phyloP scores from a whole-genome alignment of 2,888 invertebrate species.

The Lasioglossum morio region DNA sequence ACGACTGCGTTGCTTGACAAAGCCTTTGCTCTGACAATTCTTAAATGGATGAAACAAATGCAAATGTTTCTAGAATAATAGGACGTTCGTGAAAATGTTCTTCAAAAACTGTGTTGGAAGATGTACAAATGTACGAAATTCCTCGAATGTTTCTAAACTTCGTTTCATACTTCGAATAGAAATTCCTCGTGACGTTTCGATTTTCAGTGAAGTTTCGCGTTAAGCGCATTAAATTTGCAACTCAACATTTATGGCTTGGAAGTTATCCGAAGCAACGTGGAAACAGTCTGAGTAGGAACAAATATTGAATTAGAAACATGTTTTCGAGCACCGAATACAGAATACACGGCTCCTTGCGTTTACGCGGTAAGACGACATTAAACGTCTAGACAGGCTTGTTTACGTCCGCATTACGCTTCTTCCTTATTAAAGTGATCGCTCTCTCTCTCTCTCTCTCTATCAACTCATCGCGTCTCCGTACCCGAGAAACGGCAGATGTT shows the following conservation, averaged over 20 bases:
- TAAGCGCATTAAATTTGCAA: background rate
- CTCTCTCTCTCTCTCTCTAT: conserved; percentile 9
- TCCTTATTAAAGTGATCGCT: conserved; percentile 34
- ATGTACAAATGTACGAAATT: background rate
- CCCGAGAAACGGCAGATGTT: conserved; percentile 17
- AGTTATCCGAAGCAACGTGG: background rate
- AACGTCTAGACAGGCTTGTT: conserved; percentile 34
- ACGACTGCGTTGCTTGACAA: background rate
- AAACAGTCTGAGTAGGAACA: background rate
- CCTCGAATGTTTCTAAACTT: background rate
- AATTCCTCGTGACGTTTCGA: background rate
- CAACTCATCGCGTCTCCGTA: background rate
- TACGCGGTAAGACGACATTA: background rate
- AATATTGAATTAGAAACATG: background rate
- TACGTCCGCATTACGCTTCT: conserved; percentile 39
- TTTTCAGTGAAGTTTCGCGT: background rate
- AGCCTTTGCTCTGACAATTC: background rate
- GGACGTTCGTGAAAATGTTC: background rate
- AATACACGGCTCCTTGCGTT: background rate
- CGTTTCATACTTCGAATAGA: too few species aligned
- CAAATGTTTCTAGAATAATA: background rate
- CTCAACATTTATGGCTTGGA: background rate
- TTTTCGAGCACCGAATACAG: background rate
- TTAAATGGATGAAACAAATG: too few species aligned
- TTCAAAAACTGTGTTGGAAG: background rate